Evolutionary conservation across 1,140 invertebrate genomes (phyloP).

Genomic region (Drosophila sp.): DNA sequence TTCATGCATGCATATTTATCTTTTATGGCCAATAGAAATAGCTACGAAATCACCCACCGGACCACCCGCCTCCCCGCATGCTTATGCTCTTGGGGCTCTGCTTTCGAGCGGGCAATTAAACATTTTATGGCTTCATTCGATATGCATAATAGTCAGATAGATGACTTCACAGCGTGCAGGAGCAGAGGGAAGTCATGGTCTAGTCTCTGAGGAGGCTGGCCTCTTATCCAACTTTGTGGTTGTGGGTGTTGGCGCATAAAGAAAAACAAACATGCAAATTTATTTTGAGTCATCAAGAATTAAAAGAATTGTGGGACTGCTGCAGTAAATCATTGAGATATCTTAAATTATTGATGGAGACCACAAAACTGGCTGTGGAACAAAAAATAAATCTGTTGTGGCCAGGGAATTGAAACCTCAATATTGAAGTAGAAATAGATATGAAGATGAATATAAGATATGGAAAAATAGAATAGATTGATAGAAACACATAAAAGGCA

Average conservation of each 20-base stretch:
- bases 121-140: slow-evolving; percentile 78
- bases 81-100: not conserved
- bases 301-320: slow-evolving; percentile 31
- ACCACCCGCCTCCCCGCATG: slow-evolving; percentile 27
- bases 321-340: slow-evolving; percentile 6
- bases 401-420: not conserved
- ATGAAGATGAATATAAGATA: not conserved
- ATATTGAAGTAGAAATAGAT: not conserved
- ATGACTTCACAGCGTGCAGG: not conserved
- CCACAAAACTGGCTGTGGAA: not conserved
- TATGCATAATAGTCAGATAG: slow-evolving; percentile 64
- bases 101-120: slow-evolving; percentile 58
- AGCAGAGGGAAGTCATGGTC: not conserved
- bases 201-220: not conserved
- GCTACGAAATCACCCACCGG: slow-evolving; percentile 18
- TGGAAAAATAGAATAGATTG: not conserved
- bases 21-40: slow-evolving; percentile 37
- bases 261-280: slow-evolving; percentile 50
- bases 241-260: slow-evolving; percentile 48
- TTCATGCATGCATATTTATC: slow-evolving; percentile 48
- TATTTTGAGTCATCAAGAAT: slow-evolving; percentile 64
- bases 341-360: not conserved
- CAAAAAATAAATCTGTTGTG: not conserved
- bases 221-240: slow-evolving; percentile 40
- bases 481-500: too few relatives aligned